These are phyloP conservation scores for Tauraco erythrolophus DNA, from an alignment of 2,113 vertebrate genomes.

Conservation along the genomic window DNA sequence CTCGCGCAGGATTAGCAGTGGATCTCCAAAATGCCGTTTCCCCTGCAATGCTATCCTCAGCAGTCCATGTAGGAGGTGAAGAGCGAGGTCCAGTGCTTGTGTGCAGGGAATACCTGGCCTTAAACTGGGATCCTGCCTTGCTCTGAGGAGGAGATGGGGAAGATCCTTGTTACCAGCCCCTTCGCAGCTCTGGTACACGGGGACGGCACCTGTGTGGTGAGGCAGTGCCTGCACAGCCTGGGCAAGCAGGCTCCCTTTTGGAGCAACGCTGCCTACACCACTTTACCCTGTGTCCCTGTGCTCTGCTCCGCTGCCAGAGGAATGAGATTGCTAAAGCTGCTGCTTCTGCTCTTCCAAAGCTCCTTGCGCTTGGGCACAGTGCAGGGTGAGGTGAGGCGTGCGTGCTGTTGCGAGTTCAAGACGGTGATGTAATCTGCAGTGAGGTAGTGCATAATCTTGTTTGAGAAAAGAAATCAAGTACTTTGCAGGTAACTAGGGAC, in stretches of 20 bases:
- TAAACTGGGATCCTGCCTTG: neutral
- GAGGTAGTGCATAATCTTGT: neutral
- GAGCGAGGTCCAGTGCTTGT: neutral
- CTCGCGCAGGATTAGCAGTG: neutral
- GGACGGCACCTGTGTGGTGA: neutral
- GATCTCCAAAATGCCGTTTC: neutral
- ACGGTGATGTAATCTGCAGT: neutral
- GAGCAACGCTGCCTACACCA: accelerated
- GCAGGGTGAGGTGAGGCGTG: neutral
- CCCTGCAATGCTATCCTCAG: neutral
- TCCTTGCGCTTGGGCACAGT: neutral
- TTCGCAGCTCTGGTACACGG: neutral
- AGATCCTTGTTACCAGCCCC: neutral
- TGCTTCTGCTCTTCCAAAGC: neutral
- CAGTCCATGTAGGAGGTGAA: neutral
- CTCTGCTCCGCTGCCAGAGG: neutral
- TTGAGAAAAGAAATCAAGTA: neutral
- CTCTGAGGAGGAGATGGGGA: neutral
- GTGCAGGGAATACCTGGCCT: accelerated
- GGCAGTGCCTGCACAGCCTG: neutral
- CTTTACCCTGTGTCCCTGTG: neutral
- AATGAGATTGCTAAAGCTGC: neutral
- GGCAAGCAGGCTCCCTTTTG: neutral
- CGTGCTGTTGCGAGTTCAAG: neutral
- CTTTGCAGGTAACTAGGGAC: neutral